Evolutionary conservation across 2,113 vertebrate species (phyloP), one percentile per base, ranked within the genome.

Genomic region (Rhinichthys klamathensis): DNA sequence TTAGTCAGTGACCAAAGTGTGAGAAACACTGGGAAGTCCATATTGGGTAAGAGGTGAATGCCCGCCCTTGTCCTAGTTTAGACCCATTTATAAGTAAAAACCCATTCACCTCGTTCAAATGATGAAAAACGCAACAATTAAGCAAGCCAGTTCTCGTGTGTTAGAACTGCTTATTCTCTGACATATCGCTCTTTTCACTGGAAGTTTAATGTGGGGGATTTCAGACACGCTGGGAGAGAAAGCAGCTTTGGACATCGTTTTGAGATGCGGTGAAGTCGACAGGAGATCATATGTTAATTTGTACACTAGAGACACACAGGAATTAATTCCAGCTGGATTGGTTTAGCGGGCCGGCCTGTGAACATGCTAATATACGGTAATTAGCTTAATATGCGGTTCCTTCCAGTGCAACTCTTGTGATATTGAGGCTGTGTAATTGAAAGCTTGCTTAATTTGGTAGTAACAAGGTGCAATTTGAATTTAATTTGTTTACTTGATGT

Each of bases 11-110:
- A 80, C 58, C 58, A 46, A 80, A 65, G 79, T 61, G 30, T 23
- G 72, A 84, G 77, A 87, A 56, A 81, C 80, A 76, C 89, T 2
- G 21, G 16, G 15, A 84, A 44, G 44, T 72, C 86, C 75, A 86
- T 82, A 85, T 92, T 90, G 85, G 79, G 87, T 88, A 89, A 86
- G 63, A 84, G 81, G 74, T 91, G 86, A 91, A 90, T 85, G 85
- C 2, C 84, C 85, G 51, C 65, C 58, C 70, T 58, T 87, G 83
- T 86, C 63, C 80, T 7, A 89, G 80, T 6, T 88, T 69, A 85
- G 60, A 65, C 1, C 41, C 13, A 3, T 44, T 80, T 30, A 80
- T 51, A 49, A 49, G 63, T 35, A 6, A 81, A 60, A 44, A 9
- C 13, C 51, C 67, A 46, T 84, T 23, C 72, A 84, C 82, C 61